Base-by-base conservation (phyloP, 2,113 vertebrate species). In the Pycnonotus jocosus region DNA sequence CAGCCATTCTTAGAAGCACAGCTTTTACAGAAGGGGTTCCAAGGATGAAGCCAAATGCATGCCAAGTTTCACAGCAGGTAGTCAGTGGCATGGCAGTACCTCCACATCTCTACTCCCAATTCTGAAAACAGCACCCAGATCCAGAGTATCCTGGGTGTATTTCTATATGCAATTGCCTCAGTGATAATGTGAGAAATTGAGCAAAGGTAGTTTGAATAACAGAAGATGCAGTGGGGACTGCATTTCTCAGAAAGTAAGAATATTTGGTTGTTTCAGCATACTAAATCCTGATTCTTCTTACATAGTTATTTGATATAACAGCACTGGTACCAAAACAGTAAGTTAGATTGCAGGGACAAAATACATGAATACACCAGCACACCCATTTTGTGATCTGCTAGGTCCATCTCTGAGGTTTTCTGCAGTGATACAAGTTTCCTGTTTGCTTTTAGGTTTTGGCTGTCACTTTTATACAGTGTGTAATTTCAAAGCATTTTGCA, bases 1-100 rank as follows among this genome's bases (percentile, higher is more conserved):
- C 54, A 76, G 35, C 51, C 64, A 28, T 50, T 89, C 90, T 81
- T 54, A 68, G 72, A 80, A 90, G 42, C 25, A 74, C 27, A 89
- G 69, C 22, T 72, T 81, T 84, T 57, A 48, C n/a, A 58, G 54
- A 35, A 62, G 66, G 40, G 35, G 37, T 85, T 88, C 82, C 60
- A 56, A 88, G 76, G 92, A 61, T 10, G 48, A 94, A 90, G n/a
- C 27, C 44, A 66, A 72, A 47, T 2, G 10, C 15, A 15, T n/a
- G 81, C 70, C 74, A 88, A 47, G n/a, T 92, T 96, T 95, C 91
- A 78, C 56, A 92, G 81, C 78, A 94, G 78, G 70, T 92, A 66
- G 83, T 64, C 64, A 47, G n/a, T 60, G 51, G 21, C 81, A 77
- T 9, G 6, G 38, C 44, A 87, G 42, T 48, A 61, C 20, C 66